A percentile compares a stretch with the other conserved stretches of the same genome.
These are phyloP conservation scores for Willowsia nigromaculata DNA, from an alignment of 2,888 invertebrate genomes.

Conservation along the genomic window DNA sequence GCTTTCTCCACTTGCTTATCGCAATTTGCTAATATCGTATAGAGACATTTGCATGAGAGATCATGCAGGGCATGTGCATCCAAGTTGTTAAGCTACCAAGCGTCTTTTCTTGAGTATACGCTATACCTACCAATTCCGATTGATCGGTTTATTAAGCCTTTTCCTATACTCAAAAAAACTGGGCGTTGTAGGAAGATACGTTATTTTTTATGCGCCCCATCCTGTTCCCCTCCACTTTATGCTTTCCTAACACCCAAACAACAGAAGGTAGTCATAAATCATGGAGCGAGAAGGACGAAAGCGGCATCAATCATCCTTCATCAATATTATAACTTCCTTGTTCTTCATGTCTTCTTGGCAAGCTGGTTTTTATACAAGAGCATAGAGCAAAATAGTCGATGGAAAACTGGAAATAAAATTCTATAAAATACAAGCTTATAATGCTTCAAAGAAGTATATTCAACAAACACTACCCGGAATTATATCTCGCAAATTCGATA, in stretches of 20 bases:
- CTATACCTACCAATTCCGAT: not conserved
- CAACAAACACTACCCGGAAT: not conserved
- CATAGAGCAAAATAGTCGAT: not conserved
- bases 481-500: not conserved
- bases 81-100: not conserved
- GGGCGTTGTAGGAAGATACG: constrained; percentile 33
- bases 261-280: constrained; percentile 72
- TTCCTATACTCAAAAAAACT: not conserved
- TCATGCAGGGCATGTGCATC: not conserved
- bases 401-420: not conserved
- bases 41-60: not conserved
- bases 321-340: constrained; percentile 67
- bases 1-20: not conserved
- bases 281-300: constrained; percentile 72
- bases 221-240: not conserved
- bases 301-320: constrained; percentile 76
- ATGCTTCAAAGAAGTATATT: not conserved
- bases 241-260: constrained; percentile 50
- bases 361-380: not conserved
- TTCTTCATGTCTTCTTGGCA: constrained; percentile 5
- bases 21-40: not conserved
- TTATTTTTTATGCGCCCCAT: not conserved
- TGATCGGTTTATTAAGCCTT: constrained; percentile 32
- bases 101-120: not conserved
- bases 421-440: not conserved